Conservation (phyloP, 2,797 vertebrate genomes). For the Notoglanidium macrostoma region DNA sequence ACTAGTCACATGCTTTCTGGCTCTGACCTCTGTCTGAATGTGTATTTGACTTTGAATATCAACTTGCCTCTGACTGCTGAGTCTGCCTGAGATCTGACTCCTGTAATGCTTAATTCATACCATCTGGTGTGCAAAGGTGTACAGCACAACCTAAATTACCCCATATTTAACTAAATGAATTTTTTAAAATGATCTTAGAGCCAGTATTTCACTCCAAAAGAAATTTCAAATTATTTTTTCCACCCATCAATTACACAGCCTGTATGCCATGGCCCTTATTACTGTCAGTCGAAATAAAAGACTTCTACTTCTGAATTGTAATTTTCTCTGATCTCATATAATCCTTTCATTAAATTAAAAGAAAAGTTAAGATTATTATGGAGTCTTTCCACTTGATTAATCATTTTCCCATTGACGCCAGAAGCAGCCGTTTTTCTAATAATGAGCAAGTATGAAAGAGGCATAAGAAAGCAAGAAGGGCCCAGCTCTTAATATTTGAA, state of each 20-base stretch:
- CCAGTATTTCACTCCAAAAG: slow-evolving; percentile 3
- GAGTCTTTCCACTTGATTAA: slow-evolving; percentile 46
- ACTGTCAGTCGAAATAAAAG: slow-evolving; percentile 9
- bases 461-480: neutral
- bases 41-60: slow-evolving; percentile 9
- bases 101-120: slow-evolving; percentile 6
- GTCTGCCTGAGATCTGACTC: neutral
- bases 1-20: neutral
- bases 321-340: slow-evolving; percentile 22
- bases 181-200: neutral
- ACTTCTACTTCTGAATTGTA: neutral
- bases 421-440: slow-evolving; percentile 33
- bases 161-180: slow-evolving; percentile 14
- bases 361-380: slow-evolving; percentile 17
- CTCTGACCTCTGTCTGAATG: neutral
- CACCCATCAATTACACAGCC: neutral
- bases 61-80: slow-evolving; percentile 5
- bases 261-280: neutral
- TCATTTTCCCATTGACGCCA: slow-evolving; percentile 26
- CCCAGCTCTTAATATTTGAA: neutral
- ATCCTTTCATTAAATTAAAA: slow-evolving; percentile 23
- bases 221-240: neutral
- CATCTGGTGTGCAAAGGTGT: slow-evolving; percentile 10
- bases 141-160: neutral
- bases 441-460: slow-evolving; percentile 34